These are phyloP conservation scores for Apodemia duryi DNA, from an alignment of 2,888 invertebrate species.

Conservation along the genomic window DNA sequence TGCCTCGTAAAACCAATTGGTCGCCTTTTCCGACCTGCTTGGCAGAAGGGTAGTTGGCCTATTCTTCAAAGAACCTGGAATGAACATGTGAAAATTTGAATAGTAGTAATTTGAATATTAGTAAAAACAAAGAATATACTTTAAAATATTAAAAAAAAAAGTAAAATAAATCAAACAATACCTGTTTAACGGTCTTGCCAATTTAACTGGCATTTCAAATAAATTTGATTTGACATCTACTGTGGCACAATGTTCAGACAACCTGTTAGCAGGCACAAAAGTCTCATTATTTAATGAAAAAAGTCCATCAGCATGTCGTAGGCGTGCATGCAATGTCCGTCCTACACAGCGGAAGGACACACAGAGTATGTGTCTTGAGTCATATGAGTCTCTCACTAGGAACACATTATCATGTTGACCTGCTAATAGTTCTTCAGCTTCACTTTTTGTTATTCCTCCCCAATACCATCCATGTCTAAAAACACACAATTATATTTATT, in stretches of 20 bases:
- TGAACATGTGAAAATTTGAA: no score
- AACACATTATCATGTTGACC: slow-evolving; percentile 87
- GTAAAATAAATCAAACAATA: slow-evolving; percentile 28
- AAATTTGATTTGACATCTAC: slow-evolving; percentile 69
- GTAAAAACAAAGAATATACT: no score
- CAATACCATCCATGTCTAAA: slow-evolving; percentile 85
- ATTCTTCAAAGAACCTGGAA: no score
- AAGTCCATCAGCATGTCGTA: slow-evolving; percentile 85
- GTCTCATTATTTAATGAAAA: slow-evolving; percentile 81
- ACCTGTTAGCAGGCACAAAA: slow-evolving; percentile 71
- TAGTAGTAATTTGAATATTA: no score
- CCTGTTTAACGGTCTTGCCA: slow-evolving; percentile 72
- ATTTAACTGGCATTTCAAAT: slow-evolving; percentile 72
- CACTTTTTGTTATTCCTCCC: slow-evolving; percentile 85
- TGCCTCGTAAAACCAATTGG: no score
- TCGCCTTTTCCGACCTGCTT: no score
- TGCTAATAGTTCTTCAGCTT: slow-evolving; percentile 83
- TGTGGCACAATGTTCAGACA: slow-evolving; percentile 72
- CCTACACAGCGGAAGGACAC: slow-evolving; percentile 85
- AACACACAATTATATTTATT: slow-evolving; percentile 26
- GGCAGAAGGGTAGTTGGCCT: no score
- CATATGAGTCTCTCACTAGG: slow-evolving; percentile 86
- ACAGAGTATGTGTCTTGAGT: slow-evolving; percentile 83
- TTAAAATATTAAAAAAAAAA: no score
- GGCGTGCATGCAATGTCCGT: slow-evolving; percentile 84